phyloP scores from a whole-genome alignment of 2,888 invertebrate genomes.

The Drosophila barbarae region DNA sequence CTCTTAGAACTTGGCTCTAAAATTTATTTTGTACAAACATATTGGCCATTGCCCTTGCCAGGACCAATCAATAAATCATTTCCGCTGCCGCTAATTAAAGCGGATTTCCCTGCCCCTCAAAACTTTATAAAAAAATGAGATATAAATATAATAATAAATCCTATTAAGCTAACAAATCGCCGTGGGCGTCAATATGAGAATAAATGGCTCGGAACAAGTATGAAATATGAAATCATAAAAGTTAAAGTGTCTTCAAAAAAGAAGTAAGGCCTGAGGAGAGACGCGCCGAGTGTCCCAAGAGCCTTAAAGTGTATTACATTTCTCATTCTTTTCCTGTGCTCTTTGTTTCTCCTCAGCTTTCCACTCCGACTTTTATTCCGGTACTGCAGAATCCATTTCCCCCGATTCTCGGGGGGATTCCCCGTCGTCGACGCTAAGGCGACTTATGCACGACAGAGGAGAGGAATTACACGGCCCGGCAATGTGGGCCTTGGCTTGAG shows the following conservation, averaged over 20 bases:
- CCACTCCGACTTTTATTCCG: constrained; percentile 17
- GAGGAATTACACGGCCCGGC: constrained; percentile 28
- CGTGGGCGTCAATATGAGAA: constrained; percentile 33
- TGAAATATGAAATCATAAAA: constrained; percentile 26
- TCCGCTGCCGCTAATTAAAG: constrained; percentile 57
- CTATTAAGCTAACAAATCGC: constrained; percentile 36
- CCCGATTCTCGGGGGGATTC: constrained; percentile 49
- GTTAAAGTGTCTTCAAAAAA: constrained; percentile 25
- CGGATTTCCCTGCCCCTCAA: constrained; percentile 21
- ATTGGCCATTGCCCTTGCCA: constrained; percentile 2
- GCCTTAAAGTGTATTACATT: constrained; percentile 41
- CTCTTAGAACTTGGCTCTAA: neutral
- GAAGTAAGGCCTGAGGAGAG: neutral
- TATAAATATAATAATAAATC: constrained; percentile 12
- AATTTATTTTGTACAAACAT: neutral
- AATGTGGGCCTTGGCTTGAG: neutral
- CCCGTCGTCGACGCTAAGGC: constrained; percentile 32
- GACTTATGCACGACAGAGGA: constrained; percentile 47
- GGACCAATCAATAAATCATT: constrained; percentile 62
- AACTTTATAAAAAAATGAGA: neutral
- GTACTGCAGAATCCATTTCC: constrained; percentile 56
- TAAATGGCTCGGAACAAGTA: constrained; percentile 25
- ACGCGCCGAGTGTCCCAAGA: constrained; percentile 21
- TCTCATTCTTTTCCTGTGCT: constrained; percentile 25
- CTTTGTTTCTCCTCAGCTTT: constrained; percentile 9